These are phyloP conservation scores for Lasioglossum vierecki DNA, from an alignment of 2,888 invertebrate genomes.

Conservation along the genomic window DNA sequence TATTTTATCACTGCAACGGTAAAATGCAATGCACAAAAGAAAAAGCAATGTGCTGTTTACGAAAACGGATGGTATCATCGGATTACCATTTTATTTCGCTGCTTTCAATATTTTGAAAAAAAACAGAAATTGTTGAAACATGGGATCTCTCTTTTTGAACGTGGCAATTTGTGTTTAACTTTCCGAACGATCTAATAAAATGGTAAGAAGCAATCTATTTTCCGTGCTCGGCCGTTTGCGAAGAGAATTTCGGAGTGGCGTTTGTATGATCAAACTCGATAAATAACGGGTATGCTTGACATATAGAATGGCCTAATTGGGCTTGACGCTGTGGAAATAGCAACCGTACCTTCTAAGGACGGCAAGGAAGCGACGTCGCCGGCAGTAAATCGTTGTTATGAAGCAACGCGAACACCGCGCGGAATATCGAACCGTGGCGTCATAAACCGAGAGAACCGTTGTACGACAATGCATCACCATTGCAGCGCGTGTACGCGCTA, in stretches of 20 bases:
- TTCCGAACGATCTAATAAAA: background rate
- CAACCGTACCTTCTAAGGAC: conserved; percentile 6
- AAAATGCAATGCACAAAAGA: no score
- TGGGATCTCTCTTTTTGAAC: no score
- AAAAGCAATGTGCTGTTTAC: no score
- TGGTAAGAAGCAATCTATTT: background rate
- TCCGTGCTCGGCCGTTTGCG: background rate
- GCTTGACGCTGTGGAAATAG: conserved; percentile 8
- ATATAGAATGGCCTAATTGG: conserved; percentile 7
- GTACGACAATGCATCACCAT: conserved; percentile 42
- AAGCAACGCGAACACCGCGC: conserved; percentile 34
- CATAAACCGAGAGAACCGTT: conserved; percentile 28
- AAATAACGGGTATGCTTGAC: background rate
- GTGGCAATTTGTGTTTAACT: no score
- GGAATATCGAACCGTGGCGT: conserved; percentile 21
- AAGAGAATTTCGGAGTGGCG: background rate
- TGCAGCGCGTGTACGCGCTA: conserved; percentile 24
- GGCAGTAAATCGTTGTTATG: conserved; percentile 47
- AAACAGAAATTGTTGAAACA: no score
- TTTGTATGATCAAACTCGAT: background rate
- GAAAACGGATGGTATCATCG: no score
- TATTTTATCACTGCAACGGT: no score
- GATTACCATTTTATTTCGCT: no score
- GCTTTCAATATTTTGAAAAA: no score
- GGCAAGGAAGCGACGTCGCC: conserved; percentile 15